Base-by-base conservation (phyloP, 2,113 vertebrate species). In the Nymphicus hollandicus region DNA sequence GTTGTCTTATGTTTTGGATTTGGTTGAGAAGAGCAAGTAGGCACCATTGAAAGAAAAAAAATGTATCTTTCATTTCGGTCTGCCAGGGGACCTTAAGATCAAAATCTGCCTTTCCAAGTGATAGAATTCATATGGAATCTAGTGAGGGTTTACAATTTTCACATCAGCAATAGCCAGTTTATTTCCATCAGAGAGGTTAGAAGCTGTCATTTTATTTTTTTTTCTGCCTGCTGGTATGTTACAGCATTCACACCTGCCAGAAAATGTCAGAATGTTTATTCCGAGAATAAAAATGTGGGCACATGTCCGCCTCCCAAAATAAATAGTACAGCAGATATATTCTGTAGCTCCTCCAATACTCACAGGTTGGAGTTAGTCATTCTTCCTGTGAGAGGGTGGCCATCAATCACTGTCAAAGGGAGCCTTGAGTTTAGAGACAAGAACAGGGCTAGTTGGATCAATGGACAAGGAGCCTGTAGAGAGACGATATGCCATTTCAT, bases 231-330 rank as follows among this genome's bases (percentile, higher is more conserved):
- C 18, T 96, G 43, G 87, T 96, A 80, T 39, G 82, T 90, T 96
- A 78, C 90, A 92, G 66, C 74, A 89, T 95, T 96, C 93, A 80
- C 93, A 96, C 97, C 95, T 97, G 95, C 96, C 97, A 97, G 96
- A 96, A 96, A 97, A 97, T 94, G 94, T 96, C 95, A 96, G 97
- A 85, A 84, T 94, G 87, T 96, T 96, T 97, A 88, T 97, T 97
- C 94, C 95, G 90, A 90, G 95, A 95, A 97, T 90, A 92, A 96
- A 96, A 96, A 91, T 95, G 91, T 96, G 95, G 94, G 88, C 96
- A 94, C 65, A 93, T 18, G 33, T 97, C 81, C n/a, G 27, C 60
- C 69, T 96, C 93, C 92, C 94, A 95, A 91, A 95, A 96, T 95
- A 97, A 97, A 95, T 71, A 96, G 68, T 60, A 65, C 87, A 87